Base-by-base conservation (phyloP, 2,113 vertebrate species). In the Cyprinodon brontotheroides region DNA sequence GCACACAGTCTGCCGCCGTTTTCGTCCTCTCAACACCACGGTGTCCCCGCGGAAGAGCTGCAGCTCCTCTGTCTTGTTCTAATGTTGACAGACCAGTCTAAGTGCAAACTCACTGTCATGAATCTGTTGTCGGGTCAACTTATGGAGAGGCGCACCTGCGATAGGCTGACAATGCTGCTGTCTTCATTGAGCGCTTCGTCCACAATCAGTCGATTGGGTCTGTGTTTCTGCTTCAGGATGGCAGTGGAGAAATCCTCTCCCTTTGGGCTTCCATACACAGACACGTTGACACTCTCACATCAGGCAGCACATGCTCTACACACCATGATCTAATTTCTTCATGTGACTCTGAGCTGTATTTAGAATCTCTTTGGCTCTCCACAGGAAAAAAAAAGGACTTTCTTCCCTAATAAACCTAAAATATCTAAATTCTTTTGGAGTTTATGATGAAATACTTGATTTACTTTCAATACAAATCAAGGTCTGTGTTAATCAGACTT, bases 31-130 rank as follows among this genome's bases (percentile, higher is more conserved):
- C 41, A 99, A 86, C 78, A 98, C 90, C 36, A 98, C 97, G 1
- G 97, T 98, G 90, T 99, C 97, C 29, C 97, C 97, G 75, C 97
- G 94, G 92, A 99, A 99, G 67, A 99, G 95, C 78, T 99, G 97
- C 83, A 99, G 92, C 70, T 98, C 97, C 7, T 98, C 97, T 91
- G 96, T 98, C 91, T 99, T 99, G 73, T 94, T 95, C 97, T 99
- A n/a, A 61, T 7, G 69, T 0, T n/a, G 59, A 74, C 12, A 69
- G 41, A 60, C 67, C 39, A 17, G 36, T 53, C n/a, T 74, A 7
- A 75, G 15, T 50, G 38, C 39, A 64, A 13, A 60, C 11, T 12
- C 61, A 71, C 12, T 8, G 17, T 39, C 63, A 39, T 4, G 13
- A 11, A 37, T 14, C 38, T 11, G 39, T 3, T 39, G 17, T 45